Evolutionary conservation across 2,113 vertebrate genomes (phyloP).

Genomic region (Cacatua alba): DNA sequence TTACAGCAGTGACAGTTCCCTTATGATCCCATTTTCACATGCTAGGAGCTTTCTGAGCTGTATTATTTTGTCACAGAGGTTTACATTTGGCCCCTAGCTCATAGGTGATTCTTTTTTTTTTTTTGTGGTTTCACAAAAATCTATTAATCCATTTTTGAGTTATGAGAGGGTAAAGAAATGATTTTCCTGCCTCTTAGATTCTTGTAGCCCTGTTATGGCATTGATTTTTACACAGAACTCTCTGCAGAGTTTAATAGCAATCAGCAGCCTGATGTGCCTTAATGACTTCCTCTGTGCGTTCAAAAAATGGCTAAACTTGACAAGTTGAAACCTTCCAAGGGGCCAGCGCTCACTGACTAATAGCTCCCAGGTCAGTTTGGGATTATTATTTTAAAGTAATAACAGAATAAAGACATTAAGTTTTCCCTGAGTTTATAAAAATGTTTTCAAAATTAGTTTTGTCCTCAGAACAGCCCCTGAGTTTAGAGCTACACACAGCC

Average conservation of each 20-base stretch:
- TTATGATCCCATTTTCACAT: constrained; percentile 30
- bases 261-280: constrained; percentile 62
- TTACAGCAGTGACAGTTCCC: constrained; percentile 2
- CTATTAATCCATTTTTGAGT: constrained; percentile 36
- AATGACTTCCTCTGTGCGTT: constrained; percentile 60
- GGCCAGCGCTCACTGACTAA: constrained; percentile 47
- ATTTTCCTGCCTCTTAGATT: constrained; percentile 12
- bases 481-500: not conserved
- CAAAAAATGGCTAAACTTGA: constrained; percentile 56
- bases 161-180: constrained; percentile 42
- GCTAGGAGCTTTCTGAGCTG: not conserved
- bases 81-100: constrained; percentile 12
- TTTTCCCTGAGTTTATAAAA: constrained; percentile 42
- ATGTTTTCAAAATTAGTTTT: constrained; percentile 25
- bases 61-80: constrained; percentile 23
- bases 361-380: constrained; percentile 41
- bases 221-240: constrained; percentile 60
- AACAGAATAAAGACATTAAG: constrained; percentile 30
- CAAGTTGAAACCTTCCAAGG: constrained; percentile 56
- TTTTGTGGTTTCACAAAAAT: not conserved
- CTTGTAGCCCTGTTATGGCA: constrained; percentile 34
- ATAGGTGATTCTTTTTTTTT: not conserved
- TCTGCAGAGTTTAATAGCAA: constrained; percentile 63
- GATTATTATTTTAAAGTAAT: constrained; percentile 46
- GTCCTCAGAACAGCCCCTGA: constrained; percentile 1